Percentiles rank a stretch among this genome's conserved stretches.
Evolutionary conservation across 2,113 vertebrate species (phyloP).

Genomic region (Gymnocephalus cernua): DNA sequence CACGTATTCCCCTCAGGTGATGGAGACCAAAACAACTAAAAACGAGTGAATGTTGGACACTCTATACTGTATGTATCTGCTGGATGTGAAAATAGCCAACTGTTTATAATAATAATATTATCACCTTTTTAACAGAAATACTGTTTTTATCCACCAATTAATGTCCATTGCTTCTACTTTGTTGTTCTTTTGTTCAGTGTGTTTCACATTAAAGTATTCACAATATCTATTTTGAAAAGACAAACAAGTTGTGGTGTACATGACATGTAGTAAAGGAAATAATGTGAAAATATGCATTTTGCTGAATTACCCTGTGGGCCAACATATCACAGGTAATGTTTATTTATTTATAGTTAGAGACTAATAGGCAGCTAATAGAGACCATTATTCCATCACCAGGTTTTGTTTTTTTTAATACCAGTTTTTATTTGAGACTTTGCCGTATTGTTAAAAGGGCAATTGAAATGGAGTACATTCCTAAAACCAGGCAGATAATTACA

Average conservation of each 20-base stretch:
- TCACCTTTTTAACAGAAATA: too few relatives aligned
- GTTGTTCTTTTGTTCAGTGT: too few relatives aligned
- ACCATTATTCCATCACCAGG: too few relatives aligned
- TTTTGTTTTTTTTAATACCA: not conserved
- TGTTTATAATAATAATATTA: too few relatives aligned
- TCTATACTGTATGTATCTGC: too few relatives aligned
- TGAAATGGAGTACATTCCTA: not conserved
- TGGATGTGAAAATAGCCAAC: too few relatives aligned
- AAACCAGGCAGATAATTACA: not conserved
- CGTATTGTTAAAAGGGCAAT: not conserved
- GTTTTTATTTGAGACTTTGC: not conserved
- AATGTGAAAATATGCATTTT: not conserved
- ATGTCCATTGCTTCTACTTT: too few relatives aligned
- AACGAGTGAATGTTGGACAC: too few relatives aligned
- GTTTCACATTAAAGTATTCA: not conserved
- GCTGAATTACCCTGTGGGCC: not conserved
- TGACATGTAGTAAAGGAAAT: not conserved
- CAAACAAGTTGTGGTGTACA: not conserved
- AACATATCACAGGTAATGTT: not conserved
- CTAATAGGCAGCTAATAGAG: not conserved
- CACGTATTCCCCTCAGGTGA: not conserved
- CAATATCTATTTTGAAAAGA: not conserved
- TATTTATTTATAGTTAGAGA: not conserved
- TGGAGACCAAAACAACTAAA: too few relatives aligned
- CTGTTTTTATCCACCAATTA: too few relatives aligned